Evolutionary conservation across 2,888 invertebrate species (phyloP), one percentile per base, ranked within the genome.

Genomic region (Erebia aethiops): DNA sequence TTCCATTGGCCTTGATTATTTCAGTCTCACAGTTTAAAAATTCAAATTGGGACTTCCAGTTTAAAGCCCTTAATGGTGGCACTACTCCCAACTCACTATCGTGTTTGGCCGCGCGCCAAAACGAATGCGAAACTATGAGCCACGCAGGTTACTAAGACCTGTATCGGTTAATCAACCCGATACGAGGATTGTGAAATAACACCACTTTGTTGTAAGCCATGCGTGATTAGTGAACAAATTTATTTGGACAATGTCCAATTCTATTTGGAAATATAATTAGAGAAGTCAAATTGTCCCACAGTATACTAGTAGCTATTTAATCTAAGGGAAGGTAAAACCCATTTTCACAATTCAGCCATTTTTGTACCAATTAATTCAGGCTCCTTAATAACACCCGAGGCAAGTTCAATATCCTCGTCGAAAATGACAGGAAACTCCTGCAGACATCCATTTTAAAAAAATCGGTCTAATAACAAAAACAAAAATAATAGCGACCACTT

Each of bases 141-240:
- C 87, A 90, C 86, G 78, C 87, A 71, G 70, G 74, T 70, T 75
- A 75, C 85, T 89, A 88, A 91, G 89, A 90, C 88, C 83, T 87
- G 79, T 85, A 88, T 87, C 89, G 91, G 90, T 90, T 91, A 89
- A 92, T 92, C 90, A 91, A 91, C 90, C 87, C 89, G 80, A 87
- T 86, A 79, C 82, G 81, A 86, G 87, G 86, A 86, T 86, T 89
- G 84, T 69, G 75, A 76, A 75, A 78, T 76, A 76, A 76, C 70
- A 76, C 63, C 70, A 68, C 73, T 75, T 74, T 75, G 76, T 71
- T 71, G 74, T 74, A 67, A 70, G 67, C 70, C 66, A 64, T 66
- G 67, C 71, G 72, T 73, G 72, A 75, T 76, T 75, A 74, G 62
- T 69, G 61, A 72, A 74, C 72, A 75, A 76, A 77, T 71, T 76